Conservation (phyloP, 1,140 invertebrate genomes). For the Hestina assimilis region DNA sequence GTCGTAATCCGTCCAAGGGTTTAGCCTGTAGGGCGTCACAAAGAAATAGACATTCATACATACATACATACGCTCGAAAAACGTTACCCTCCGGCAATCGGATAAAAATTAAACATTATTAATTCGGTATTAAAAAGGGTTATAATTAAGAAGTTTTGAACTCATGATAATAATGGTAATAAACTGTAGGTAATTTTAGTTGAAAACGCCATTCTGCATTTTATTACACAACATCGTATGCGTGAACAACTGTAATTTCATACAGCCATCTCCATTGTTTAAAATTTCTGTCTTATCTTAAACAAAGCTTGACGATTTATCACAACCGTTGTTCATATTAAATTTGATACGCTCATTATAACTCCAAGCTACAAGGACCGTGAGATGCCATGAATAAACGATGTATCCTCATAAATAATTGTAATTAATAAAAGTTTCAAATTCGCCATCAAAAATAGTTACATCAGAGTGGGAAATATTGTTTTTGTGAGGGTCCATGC, state of each 20-base stretch:
- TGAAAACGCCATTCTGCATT: not conserved
- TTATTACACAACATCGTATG: not conserved
- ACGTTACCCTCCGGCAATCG: too few relatives aligned
- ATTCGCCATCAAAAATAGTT: constrained; percentile 51
- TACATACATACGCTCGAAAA: too few relatives aligned
- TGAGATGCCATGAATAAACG: constrained; percentile 30
- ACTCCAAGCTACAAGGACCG: constrained; percentile 6
- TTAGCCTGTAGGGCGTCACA: too few relatives aligned
- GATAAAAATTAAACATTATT: too few relatives aligned
- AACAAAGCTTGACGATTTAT: constrained; percentile 28
- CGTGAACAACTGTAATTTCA: constrained; percentile 7
- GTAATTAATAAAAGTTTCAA: constrained; percentile 54
- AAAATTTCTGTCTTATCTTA: constrained; percentile 19
- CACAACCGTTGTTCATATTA: constrained; percentile 23
- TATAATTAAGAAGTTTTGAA: too few relatives aligned
- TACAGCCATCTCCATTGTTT: constrained; percentile 14
- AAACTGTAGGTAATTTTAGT: not conserved
- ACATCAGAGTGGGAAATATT: constrained; percentile 71
- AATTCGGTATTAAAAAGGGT: too few relatives aligned
- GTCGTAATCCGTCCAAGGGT: too few relatives aligned
- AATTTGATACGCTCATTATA: constrained; percentile 25
- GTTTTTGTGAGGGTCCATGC: constrained; percentile 66
- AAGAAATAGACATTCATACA: too few relatives aligned
- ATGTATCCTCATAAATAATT: constrained; percentile 33
- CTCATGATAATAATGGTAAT: too few relatives aligned